Base-by-base conservation (phyloP, 2,888 invertebrate species). In the Cryptocheilus praepositus region DNA sequence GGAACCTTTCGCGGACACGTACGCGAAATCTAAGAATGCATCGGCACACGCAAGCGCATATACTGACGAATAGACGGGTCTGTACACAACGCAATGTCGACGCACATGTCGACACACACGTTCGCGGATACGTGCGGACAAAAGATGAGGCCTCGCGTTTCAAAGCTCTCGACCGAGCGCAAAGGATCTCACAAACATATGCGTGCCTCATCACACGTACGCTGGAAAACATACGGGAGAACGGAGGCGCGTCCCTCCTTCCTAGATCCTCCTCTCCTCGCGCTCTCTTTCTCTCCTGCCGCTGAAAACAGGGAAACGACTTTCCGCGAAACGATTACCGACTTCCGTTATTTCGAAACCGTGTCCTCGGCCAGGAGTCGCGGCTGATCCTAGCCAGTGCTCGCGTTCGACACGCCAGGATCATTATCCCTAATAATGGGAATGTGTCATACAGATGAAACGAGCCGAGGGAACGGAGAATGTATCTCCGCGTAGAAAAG, bases 291-390 rank as follows among this genome's bases (percentile, higher is more conserved):
- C 36, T 36, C 36, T 11, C 36, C 8, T 11, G 36, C 36, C 25
- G 25, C 69, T 69, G 74, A 64, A 76, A 73, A 76, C 71, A 75
- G 81, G 81, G 79, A 84, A 84, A 81, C 76, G 70, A 74, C 77
- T 85, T 85, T 85, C 85, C 79, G 73, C 81, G 84, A 84, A 85
- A 73, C 82, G 79, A 83, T 85, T 85, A 84, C 68, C 71, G 70
- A 74, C 81, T 80, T 80, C 76, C 80, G 81, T 79, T 75, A 78
- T 79, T 73, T 79, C 67, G 71, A 73, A 79, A 77, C 58, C 71
- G 73, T 65, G 73, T 74, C 69, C 69, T 64, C 67, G 70, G 19
- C 5, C 3, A 15, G n/a, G 13, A n/a, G 36, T 4, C 52, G 55
- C 21, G 56, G 44, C 56, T 59, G 66, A 70, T 57, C 65, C 66